Conservation (phyloP, 1,140 invertebrate species). For the Orius laevigatus region DNA sequence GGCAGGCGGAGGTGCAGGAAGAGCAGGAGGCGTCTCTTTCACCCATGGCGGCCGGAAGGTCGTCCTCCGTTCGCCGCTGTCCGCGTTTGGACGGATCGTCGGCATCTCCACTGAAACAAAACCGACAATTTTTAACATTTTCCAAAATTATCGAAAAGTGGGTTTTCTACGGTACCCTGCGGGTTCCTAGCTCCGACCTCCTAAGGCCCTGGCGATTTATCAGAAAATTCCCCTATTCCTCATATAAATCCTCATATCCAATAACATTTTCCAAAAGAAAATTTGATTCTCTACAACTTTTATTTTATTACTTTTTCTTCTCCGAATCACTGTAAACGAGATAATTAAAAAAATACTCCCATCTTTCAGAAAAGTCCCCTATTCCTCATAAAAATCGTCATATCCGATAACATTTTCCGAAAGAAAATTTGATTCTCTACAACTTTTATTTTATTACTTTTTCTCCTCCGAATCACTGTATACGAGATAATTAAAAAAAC, state of each 20-base stretch:
- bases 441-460: no score
- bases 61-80: conserved; percentile 29
- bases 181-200: neutral
- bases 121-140: neutral
- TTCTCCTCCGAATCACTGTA: no score
- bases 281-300: no score
- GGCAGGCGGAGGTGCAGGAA: conserved; percentile 34
- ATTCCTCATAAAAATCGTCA: no score
- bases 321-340: neutral
- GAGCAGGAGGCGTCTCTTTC: conserved; percentile 44
- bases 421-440: no score
- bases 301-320: no score
- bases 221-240: neutral
- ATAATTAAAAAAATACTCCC: neutral
- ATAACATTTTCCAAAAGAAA: no score
- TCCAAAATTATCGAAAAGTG: neutral
- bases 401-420: no score
- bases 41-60: conserved; percentile 69
- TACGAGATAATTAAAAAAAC: no score
- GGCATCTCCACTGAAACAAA: conserved; percentile 5
- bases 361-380: no score
- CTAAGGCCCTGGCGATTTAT: neutral
- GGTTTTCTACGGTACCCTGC: neutral
- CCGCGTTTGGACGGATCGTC: conserved; percentile 4
- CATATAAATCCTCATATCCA: no score